phyloP scores from a whole-genome alignment of 2,888 invertebrate genomes.

The Orchestes rusci region DNA sequence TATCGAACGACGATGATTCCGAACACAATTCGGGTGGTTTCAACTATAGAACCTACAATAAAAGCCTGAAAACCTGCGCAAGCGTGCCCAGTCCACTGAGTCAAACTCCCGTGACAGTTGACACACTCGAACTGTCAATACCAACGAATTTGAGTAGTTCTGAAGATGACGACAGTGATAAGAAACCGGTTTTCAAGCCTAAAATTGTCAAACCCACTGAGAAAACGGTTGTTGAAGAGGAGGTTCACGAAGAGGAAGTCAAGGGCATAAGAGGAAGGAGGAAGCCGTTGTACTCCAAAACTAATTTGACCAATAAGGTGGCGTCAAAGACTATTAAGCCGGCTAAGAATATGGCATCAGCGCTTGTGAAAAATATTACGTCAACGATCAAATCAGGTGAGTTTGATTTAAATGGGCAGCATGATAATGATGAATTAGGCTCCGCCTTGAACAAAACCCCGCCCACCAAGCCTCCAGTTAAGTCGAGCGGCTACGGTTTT shows the following conservation, averaged over 20 bases:
- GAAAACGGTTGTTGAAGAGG: conserved; percentile 37
- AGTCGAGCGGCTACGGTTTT: conserved; percentile 31
- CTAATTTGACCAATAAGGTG: conserved; percentile 30
- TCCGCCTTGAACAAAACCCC: conserved; percentile 13
- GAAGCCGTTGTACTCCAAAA: conserved; percentile 56
- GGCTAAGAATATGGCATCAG: conserved; percentile 36
- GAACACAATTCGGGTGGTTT: conserved; percentile 55
- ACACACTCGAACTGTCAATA: background rate
- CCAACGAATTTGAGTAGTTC: no score
- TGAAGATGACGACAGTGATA: conserved; percentile 45
- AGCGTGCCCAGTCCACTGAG: no score
- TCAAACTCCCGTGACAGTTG: background rate
- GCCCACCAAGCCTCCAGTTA: conserved; percentile 21
- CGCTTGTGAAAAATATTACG: conserved; percentile 39
- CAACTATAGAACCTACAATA: conserved; percentile 54
- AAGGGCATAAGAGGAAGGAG: conserved; percentile 53
- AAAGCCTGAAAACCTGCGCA: conserved; percentile 47
- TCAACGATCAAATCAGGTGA: conserved; percentile 27
- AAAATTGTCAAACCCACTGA: conserved; percentile 52
- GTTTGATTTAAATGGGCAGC: no score
- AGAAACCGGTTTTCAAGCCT: conserved; percentile 48
- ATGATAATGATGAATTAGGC: conserved; percentile 10
- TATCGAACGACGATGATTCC: conserved; percentile 66
- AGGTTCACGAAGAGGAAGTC: conserved; percentile 31
- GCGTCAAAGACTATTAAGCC: conserved; percentile 35